These are phyloP conservation scores for Perca fluviatilis DNA, from an alignment of 2,113 vertebrate genomes.

Conservation along the genomic window DNA sequence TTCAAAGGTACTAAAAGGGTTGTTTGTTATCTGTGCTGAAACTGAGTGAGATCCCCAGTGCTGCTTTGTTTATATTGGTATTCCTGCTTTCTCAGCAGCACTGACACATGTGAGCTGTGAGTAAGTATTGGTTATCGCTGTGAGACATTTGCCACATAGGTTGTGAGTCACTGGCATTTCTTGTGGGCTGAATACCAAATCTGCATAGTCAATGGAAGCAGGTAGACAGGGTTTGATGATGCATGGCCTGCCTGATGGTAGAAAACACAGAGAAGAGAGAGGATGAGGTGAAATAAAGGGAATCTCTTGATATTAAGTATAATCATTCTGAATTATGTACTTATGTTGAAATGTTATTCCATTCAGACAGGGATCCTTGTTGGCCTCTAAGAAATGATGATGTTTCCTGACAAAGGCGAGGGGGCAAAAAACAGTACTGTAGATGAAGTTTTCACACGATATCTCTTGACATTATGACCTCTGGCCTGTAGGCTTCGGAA, in stretches of 20 bases:
- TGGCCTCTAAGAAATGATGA: not conserved
- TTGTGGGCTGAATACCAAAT: conserved; percentile 28
- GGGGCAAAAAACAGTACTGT: not conserved
- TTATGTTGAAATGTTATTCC: not conserved
- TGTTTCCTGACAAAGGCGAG: rapidly evolving
- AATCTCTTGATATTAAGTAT: not conserved
- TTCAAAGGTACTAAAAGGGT: not conserved
- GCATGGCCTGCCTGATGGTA: not conserved
- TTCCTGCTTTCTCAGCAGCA: conserved; percentile 22
- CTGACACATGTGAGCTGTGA: conserved; percentile 15
- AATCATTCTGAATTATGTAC: not conserved
- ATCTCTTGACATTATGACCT: conserved; percentile 28
- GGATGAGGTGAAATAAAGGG: not conserved
- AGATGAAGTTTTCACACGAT: conserved; percentile 34
- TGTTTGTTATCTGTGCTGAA: not conserved
- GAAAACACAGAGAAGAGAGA: not conserved
- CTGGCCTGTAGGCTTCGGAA: conserved; percentile 11
- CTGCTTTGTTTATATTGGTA: conserved; percentile 20
- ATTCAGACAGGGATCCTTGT: not conserved
- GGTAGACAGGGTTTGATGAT: conserved; percentile 22
- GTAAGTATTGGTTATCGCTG: conserved; percentile 25
- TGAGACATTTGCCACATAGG: conserved; percentile 41
- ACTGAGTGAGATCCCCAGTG: not conserved
- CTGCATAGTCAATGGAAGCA: conserved; percentile 35
- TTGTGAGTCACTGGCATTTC: conserved; percentile 41